Evolutionary conservation across 2,113 vertebrate species (phyloP).

Genomic region (Perognathus longimembris): DNA sequence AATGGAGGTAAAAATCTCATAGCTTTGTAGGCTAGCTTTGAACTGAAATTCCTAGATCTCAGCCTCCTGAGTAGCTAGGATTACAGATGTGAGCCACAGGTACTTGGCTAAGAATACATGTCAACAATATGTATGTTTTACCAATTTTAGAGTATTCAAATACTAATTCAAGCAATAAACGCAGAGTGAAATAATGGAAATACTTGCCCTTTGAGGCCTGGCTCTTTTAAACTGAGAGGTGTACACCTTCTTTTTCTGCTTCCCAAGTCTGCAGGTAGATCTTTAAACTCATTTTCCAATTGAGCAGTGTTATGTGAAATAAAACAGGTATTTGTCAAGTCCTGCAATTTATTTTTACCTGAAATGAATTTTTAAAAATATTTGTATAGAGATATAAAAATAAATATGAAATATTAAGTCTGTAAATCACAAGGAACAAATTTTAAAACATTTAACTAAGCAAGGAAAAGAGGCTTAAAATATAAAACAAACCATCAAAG

Average conservation of each 20-base stretch:
- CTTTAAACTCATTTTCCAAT: conserved; percentile 60
- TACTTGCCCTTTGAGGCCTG: conserved; percentile 76
- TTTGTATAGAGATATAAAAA: conserved; percentile 21
- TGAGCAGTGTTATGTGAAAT: conserved; percentile 45
- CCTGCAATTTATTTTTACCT: conserved; percentile 82
- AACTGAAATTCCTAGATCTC: too few relatives aligned
- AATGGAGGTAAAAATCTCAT: too few relatives aligned
- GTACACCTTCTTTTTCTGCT: conserved; percentile 70
- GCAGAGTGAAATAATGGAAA: neutral
- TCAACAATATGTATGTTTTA: neutral
- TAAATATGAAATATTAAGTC: neutral
- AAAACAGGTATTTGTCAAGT: conserved; percentile 81
- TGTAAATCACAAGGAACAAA: neutral
- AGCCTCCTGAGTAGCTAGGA: too few relatives aligned
- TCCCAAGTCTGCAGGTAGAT: conserved; percentile 20
- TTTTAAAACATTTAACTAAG: conserved; percentile 37
- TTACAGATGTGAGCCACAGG: too few relatives aligned
- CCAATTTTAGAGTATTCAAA: conserved; percentile 5
- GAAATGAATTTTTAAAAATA: conserved; percentile 72
- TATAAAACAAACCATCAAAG: conserved; percentile 18
- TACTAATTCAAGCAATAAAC: neutral
- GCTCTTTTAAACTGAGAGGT: conserved; percentile 83
- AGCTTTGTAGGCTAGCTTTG: too few relatives aligned
- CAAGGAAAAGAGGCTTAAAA: conserved; percentile 40
- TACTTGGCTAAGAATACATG: neutral